Evolutionary conservation across 2,888 invertebrate species (phyloP), one percentile per base, ranked within the genome.

Genomic region (Leptinotarsa juncta): DNA sequence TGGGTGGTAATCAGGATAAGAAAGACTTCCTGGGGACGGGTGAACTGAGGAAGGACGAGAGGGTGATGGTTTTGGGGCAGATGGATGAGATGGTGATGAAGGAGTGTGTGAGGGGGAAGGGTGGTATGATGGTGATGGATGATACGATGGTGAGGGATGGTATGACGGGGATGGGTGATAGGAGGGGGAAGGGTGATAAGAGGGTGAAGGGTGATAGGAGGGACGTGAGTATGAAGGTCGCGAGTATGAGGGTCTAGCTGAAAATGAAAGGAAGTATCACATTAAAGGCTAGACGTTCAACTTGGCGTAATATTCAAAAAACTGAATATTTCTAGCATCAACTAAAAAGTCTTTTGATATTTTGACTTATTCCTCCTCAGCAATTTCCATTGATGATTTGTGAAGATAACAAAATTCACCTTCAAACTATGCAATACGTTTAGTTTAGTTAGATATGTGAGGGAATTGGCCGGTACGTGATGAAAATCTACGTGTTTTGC

Each of bases 131-230:
- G 77, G 69, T 7, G 75, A 72, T 4, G 77, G 67, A 7, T 67
- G 74, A 23, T 67, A 71, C 20, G 67, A 69, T 2, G 75, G 70
- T 14, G 77, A 48, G 32, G 77, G 75, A 23, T 71, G 75, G 23
- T 75, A 67, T 0, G 80, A 65, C 26, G 77, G 62, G 2, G 79
- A 65, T 5, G 79, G 74, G n/a, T 67, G 73, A 26, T 72, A 71
- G 0, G 76, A 74, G 5, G 78, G 72, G 14, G 72, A 70, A 0
- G 75, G 72, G 53, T 75, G 32, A 10, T 32, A 73, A 0, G 78
- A 73, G 23, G 78, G 72, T 0, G 74, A 72, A 4, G 80, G 78
- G 12, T 67, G 76, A 53, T 69, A 77, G 32, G 67, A 70, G 0
- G 73, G 73, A 2, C 71, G 51, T 42, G 71, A 71, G 53, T 67